Conservation (phyloP, 2,113 vertebrate species). For the Bagarius yarrelli region DNA sequence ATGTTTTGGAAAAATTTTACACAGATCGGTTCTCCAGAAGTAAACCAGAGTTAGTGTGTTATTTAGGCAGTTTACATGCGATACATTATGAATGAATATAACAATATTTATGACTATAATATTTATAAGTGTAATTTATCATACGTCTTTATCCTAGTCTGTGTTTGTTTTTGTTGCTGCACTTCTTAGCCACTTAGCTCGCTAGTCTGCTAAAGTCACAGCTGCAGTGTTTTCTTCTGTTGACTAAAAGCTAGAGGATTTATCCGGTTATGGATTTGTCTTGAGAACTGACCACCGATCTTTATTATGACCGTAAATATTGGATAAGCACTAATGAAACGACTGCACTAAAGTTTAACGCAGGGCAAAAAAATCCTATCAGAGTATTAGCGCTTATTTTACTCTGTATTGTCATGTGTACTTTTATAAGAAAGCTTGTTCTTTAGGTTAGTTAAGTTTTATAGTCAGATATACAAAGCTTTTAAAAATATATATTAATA, state of each 20-base stretch:
- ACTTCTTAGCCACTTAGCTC: not conserved
- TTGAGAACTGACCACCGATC: not conserved
- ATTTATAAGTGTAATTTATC: not conserved
- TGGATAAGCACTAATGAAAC: not conserved
- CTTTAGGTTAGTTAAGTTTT: no score
- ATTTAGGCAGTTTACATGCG: not conserved
- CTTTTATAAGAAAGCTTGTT: no score
- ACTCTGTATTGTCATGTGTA: not conserved
- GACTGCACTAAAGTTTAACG: not conserved
- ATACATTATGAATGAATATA: not conserved
- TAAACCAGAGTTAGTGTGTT: not conserved
- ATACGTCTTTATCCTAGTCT: not conserved
- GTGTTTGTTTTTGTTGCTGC: not conserved
- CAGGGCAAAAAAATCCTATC: not conserved
- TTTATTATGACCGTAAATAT: conserved; percentile 2
- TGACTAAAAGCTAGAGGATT: not conserved
- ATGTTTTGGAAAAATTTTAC: not conserved
- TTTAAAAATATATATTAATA: no score
- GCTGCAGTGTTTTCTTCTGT: not conserved
- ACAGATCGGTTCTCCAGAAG: not conserved
- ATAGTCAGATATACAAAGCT: no score
- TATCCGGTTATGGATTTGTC: not conserved
- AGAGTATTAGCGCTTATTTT: not conserved
- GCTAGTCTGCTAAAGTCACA: not conserved
- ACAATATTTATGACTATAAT: not conserved